phyloP scores from a whole-genome alignment of 2,888 invertebrate species.

The Tipula vernalis region DNA sequence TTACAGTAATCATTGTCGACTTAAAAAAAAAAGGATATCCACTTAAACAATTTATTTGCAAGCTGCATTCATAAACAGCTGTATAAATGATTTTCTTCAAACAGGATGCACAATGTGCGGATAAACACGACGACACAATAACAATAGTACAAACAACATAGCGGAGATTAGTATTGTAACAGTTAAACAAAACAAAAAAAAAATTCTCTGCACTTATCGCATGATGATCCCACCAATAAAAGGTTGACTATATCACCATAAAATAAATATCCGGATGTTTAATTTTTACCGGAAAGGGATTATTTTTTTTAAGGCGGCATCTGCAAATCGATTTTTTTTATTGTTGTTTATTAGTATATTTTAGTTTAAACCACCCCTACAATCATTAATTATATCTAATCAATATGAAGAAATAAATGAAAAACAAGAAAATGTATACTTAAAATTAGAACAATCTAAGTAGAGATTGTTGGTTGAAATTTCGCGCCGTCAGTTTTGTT shows the following conservation, averaged over 20 bases:
- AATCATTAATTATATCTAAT: not conserved
- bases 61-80: not conserved
- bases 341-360: not conserved
- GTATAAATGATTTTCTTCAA: not conserved
- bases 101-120: not conserved
- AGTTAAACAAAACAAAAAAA: not conserved
- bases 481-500: not conserved
- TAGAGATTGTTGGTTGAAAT: not conserved
- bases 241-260: not conserved
- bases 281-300: not conserved
- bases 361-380: not conserved
- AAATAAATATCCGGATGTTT: not conserved
- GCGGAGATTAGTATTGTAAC: not conserved
- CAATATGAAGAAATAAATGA: too few species aligned
- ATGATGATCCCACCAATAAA: not conserved
- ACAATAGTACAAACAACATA: not conserved
- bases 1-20: not conserved
- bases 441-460: too few species aligned
- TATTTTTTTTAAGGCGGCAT: not conserved
- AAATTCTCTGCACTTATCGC: not conserved
- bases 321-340: not conserved
- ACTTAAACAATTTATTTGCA: not conserved
- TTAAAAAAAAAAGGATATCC: not conserved
- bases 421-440: too few species aligned
- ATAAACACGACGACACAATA: not conserved